Evolutionary conservation across 1,140 invertebrate species (phyloP).

Genomic region (Antheraea mylitta): DNA sequence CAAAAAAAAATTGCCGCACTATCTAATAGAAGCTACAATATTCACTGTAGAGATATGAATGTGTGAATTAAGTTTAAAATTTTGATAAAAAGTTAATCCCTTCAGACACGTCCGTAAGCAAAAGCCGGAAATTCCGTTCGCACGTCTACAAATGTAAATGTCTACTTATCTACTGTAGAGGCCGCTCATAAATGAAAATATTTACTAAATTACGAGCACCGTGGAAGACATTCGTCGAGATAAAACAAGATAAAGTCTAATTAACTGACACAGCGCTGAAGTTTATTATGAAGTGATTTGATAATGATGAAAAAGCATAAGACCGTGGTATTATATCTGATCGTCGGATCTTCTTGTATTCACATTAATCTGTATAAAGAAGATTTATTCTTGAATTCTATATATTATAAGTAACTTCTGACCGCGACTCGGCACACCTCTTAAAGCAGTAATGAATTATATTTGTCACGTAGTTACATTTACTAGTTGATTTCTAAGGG

Average conservation of each 20-base stretch:
- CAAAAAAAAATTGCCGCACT: too few species aligned
- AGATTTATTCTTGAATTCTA: background rate
- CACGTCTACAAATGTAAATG: constrained; percentile 37
- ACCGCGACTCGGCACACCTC: too few species aligned
- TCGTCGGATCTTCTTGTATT: background rate
- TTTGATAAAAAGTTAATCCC: constrained; percentile 11
- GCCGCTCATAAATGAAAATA: constrained; percentile 61
- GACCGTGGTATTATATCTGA: background rate
- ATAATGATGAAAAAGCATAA: constrained; percentile 10
- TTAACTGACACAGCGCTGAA: constrained; percentile 46
- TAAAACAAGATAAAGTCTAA: constrained; percentile 62
- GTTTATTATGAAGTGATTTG: constrained; percentile 28
- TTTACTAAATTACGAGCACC: constrained; percentile 59
- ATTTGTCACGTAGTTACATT: too few species aligned
- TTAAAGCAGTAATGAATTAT: too few species aligned
- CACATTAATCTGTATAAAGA: background rate
- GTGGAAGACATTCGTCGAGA: constrained; percentile 46
- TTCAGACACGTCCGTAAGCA: constrained; percentile 1
- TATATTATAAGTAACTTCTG: background rate
- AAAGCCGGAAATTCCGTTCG: constrained; percentile 23
- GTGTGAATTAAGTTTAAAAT: background rate
- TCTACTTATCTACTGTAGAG: constrained; percentile 38
- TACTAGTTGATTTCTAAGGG: too few species aligned
- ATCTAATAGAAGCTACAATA: too few species aligned
- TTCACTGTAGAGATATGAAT: background rate